Conservation (phyloP, 1,140 invertebrate genomes). For the Camponotus vicinus region DNA sequence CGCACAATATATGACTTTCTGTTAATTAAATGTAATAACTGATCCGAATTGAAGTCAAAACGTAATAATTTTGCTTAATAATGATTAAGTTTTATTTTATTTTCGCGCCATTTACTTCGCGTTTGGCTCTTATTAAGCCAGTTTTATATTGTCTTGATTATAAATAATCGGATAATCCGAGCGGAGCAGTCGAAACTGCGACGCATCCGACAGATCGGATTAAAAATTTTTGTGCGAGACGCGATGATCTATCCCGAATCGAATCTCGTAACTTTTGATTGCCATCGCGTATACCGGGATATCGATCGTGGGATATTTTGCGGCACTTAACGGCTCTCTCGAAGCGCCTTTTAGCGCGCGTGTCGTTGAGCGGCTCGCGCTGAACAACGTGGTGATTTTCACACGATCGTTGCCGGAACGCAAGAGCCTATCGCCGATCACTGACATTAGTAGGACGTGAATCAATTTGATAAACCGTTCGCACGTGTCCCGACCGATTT, state of each 20-base stretch:
- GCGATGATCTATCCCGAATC: neutral
- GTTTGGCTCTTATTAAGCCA: no score
- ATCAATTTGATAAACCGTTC: conserved; percentile 66
- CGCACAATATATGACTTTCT: no score
- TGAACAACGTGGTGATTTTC: conserved; percentile 60
- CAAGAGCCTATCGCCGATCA: conserved; percentile 58
- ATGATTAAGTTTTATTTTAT: no score
- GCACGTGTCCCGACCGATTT: conserved; percentile 62
- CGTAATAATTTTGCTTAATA: no score
- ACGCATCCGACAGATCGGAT: neutral
- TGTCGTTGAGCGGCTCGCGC: conserved; percentile 32
- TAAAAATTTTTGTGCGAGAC: neutral
- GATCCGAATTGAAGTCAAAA: no score
- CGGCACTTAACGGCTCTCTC: conserved; percentile 37
- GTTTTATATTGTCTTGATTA: no score
- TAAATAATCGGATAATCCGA: neutral
- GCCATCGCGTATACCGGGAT: conserved; percentile 8
- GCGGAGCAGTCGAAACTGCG: neutral
- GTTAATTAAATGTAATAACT: no score
- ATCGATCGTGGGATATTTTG: conserved; percentile 33
- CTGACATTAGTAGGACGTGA: conserved; percentile 63
- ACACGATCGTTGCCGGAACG: conserved; percentile 56
- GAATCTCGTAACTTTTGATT: conserved; percentile 12
- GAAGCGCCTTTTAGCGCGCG: neutral
- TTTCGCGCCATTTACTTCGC: no score